A percentile compares a stretch with the other conserved stretches of the same genome.
phyloP scores from a whole-genome alignment of 1,140 invertebrate genomes.

The Microplitis mediator region DNA sequence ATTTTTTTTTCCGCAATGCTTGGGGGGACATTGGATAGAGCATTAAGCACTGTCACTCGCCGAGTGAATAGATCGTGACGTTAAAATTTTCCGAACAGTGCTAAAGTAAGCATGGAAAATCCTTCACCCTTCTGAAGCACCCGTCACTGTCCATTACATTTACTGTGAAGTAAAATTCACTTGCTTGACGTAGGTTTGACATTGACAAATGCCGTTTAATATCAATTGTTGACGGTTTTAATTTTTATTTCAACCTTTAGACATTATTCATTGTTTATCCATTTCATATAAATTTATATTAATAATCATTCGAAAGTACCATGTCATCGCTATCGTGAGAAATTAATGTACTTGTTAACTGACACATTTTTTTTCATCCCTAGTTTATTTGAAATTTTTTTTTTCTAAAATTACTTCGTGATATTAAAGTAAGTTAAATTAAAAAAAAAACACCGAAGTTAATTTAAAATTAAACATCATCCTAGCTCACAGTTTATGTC shows the following conservation, averaged over 20 bases:
- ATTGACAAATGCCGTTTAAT: slow-evolving; percentile 26
- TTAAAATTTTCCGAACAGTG: slow-evolving; percentile 23
- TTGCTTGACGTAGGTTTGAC: slow-evolving; percentile 21
- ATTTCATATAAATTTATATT: too few relatives aligned
- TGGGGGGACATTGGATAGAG: not conserved
- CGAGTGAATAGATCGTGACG: slow-evolving; percentile 19
- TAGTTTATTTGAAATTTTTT: too few relatives aligned
- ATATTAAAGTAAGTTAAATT: too few relatives aligned
- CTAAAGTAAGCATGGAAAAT: not conserved
- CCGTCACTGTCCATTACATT: slow-evolving; percentile 23
- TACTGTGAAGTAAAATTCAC: not conserved
- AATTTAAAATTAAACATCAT: too few relatives aligned
- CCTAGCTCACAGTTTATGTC: too few relatives aligned
- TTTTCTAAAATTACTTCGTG: too few relatives aligned
- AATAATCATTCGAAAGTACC: too few relatives aligned
- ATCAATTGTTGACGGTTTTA: slow-evolving; percentile 13
- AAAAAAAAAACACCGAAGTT: too few relatives aligned
- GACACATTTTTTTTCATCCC: too few relatives aligned
- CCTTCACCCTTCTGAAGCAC: not conserved
- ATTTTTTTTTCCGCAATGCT: not conserved
- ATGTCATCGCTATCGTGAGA: too few relatives aligned
- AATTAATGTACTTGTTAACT: too few relatives aligned
- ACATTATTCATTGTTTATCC: not conserved
- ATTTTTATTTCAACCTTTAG: not conserved
- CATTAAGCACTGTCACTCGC: slow-evolving; percentile 18